These are phyloP conservation scores for Cordilura impudica DNA, from an alignment of 2,888 invertebrate genomes.

Conservation along the genomic window DNA sequence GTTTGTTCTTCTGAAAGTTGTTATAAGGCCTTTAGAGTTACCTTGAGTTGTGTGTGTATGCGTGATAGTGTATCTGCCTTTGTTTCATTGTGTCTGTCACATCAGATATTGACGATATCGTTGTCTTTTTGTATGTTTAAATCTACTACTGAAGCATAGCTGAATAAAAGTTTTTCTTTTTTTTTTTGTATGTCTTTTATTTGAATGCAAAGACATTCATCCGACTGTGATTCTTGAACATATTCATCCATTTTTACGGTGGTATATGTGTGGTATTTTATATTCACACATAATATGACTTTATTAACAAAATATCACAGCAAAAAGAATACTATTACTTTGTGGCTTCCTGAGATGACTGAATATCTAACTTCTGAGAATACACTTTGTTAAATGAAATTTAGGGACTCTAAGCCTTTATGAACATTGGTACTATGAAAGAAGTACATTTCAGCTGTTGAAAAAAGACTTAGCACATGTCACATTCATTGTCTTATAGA, in stretches of 20 bases:
- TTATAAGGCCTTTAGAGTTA: background rate
- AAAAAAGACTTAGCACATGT: too few relatives aligned
- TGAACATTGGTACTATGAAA: too few relatives aligned
- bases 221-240: background rate
- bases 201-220: conserved; percentile 27
- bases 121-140: background rate
- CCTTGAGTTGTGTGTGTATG: background rate
- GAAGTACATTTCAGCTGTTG: too few relatives aligned
- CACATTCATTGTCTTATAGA: too few relatives aligned
- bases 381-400: too few relatives aligned
- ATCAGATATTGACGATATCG: background rate
- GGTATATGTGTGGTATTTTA: background rate
- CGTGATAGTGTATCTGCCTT: background rate
- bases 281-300: conserved; percentile 17
- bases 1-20: background rate
- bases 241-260: background rate
- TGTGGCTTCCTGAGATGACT: too few relatives aligned
- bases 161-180: background rate
- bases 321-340: too few relatives aligned
- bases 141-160: background rate
- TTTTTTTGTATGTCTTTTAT: background rate
- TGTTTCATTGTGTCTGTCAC: background rate
- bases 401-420: too few relatives aligned
- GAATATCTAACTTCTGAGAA: too few relatives aligned
- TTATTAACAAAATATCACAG: conserved; percentile 38